Evolutionary conservation across 2,113 vertebrate species (phyloP), one percentile per base, ranked within the genome.

Genomic region (Peromyscus californicus): DNA sequence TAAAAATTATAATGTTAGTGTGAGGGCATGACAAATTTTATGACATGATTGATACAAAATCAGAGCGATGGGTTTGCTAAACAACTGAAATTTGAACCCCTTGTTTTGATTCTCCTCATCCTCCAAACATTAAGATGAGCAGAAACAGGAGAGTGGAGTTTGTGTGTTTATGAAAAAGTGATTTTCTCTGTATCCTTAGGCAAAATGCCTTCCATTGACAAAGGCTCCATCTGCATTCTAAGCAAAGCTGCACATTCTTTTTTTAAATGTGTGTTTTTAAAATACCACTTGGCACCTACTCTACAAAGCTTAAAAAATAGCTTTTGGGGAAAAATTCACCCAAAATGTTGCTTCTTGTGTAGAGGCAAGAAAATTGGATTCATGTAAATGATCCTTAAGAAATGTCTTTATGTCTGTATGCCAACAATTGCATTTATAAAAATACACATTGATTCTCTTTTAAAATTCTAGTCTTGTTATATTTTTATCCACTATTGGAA

Each of bases 201-300:
- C 97, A 96, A 93, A 97, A 94, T 90, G 97, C 97, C 97, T 98
- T 97, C 94, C 76, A 69, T 96, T 96, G 97, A 97, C 93, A 97
- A 76, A 92, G 94, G 82, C 97, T 96, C 97, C 97, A 97, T 97
- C 98, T 98, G 97, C n/a, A 91, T 96, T 97, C 89, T 65, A 96
- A 92, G 97, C 95, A 95, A 97, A 96, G 97, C 89, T 84, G 96
- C 94, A 97, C 91, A 84, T 97, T 97, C 97, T 97, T 97, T 95
- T 97, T 98, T 97, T 98, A 98, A 98, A 97, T 96, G 94, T 96
- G 94, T 97, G 94, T 97, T 97, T 97, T 98, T 97, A 97, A 98
- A 98, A 98, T 98, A 97, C 95, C 97, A 97, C 91, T 98, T 97
- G 97, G 98, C 97, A 95, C 65, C 57, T 88, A 97, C 93, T 89